Evolutionary conservation across 2,797 vertebrate species (phyloP).

Genomic region (Pygocentrus nattereri): DNA sequence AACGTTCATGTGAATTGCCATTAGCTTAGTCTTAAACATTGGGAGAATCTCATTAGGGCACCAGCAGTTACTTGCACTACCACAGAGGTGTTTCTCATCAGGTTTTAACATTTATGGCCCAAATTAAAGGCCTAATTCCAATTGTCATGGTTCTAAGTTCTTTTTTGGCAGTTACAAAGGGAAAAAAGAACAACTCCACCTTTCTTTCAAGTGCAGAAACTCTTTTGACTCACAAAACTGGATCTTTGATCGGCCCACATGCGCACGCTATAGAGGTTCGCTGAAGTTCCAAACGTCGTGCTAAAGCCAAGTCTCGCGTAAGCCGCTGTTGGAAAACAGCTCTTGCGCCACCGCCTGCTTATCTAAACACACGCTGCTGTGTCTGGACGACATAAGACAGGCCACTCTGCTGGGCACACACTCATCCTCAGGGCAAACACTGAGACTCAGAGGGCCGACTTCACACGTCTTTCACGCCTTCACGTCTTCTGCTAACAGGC

Average conservation of each 20-base stretch:
- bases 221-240: background rate
- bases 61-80: too few species aligned
- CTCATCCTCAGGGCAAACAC: constrained; percentile 5
- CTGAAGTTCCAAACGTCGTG: background rate
- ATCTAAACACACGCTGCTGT: constrained; percentile 38
- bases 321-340: background rate
- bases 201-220: background rate
- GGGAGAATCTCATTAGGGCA: too few species aligned
- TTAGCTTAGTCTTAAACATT: too few species aligned
- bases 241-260: background rate
- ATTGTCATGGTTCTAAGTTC: background rate
- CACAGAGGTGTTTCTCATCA: too few species aligned
- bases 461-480: background rate
- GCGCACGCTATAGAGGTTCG: background rate
- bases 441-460: background rate
- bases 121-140: too few species aligned
- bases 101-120: too few species aligned
- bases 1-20: too few species aligned
- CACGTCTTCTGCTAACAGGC: constrained; percentile 22
- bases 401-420: constrained; percentile 19
- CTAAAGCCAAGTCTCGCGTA: background rate
- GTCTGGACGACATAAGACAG: constrained; percentile 38
- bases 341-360: constrained; percentile 14
- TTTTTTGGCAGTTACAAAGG: background rate
- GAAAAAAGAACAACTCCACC: too few species aligned